Evolutionary conservation across 1,140 invertebrate genomes (phyloP), one percentile per base, ranked within the genome.

Genomic region (Apis dorsata): DNA sequence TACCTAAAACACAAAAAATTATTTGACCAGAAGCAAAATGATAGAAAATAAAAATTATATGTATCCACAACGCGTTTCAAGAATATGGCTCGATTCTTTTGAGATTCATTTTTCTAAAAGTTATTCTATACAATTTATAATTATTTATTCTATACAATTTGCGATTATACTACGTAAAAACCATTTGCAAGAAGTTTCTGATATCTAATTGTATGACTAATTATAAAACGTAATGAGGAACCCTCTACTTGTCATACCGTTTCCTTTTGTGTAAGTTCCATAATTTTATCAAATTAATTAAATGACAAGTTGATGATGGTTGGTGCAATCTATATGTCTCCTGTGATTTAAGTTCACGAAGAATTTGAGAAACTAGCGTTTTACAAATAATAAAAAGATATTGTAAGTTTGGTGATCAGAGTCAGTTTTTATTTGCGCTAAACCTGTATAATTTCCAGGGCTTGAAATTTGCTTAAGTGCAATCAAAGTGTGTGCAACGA

Each of bases 301-400:
- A 73, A 63, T 28, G 7, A 65, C 65, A 82, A 77, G 57, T 55
- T 70, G 65, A 77, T 77, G 24, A 77, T 75, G 74, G 44, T 82
- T 70, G 73, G 80, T 82, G 81, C 81, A 83, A 83, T 79, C 81
- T 83, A 63, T 77, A 69, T 83, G 81, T 83, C 81, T 68, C 81
- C 60, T 66, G 75, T 83, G 81, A 83, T 83, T 83, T 83, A 79
- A 83, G 81, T 83, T 83, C 75, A 70, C 60, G 49, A 77, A 55
- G 59, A 78, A 78, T 78, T 77, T 71, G 76, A 83, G 60, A 79
- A 76, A 65, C 72, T 75, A 83, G 68, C 81, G 75, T 83, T 83
- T 83, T 83, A 72, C 81, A 78, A 78, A 83, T 79, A 83, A 83
- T 83, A 79, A 83, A 44, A 83, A 83, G 21, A 83, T 83, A 83